Evolutionary conservation across 2,113 vertebrate genomes (phyloP).

Genomic region (Lepidothrix coronata): DNA sequence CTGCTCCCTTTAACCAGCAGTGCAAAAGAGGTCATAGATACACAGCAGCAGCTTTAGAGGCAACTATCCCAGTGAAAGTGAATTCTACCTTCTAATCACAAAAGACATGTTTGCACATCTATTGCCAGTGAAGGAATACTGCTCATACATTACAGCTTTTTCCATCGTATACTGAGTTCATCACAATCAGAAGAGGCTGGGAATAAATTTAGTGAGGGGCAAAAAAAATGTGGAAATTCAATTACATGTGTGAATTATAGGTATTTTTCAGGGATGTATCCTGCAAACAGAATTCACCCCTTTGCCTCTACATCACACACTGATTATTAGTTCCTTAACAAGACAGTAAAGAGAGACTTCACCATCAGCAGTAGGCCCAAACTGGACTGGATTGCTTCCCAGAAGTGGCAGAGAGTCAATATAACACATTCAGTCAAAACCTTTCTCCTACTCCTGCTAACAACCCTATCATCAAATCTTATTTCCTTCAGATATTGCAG

Average conservation of each 20-base stretch:
- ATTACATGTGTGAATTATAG: neutral
- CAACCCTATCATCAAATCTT: slow-evolving; percentile 7
- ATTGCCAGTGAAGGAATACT: neutral
- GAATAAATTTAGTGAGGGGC: neutral
- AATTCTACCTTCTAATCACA: neutral
- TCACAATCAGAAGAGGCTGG: neutral
- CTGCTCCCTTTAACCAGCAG: neutral
- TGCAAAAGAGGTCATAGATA: neutral
- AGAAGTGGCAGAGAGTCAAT: slow-evolving; percentile 5
- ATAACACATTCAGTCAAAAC: neutral
- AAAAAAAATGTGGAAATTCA: neutral
- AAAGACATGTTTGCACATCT: neutral
- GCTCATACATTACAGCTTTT: neutral
- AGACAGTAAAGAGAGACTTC: neutral
- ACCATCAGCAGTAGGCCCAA: neutral
- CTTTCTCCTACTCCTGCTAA: neutral
- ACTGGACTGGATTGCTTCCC: neutral
- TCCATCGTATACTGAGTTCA: neutral
- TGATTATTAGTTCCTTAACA: neutral
- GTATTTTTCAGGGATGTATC: neutral
- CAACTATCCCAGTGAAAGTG: neutral
- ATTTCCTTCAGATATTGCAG: slow-evolving; percentile 8
- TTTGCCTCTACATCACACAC: neutral
- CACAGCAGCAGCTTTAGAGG: neutral
- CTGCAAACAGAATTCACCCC: neutral